Percentiles rank a stretch among this genome's conserved stretches.
Evolutionary conservation across 2,888 invertebrate genomes (phyloP).

Genomic region (Monopis laevigella): DNA sequence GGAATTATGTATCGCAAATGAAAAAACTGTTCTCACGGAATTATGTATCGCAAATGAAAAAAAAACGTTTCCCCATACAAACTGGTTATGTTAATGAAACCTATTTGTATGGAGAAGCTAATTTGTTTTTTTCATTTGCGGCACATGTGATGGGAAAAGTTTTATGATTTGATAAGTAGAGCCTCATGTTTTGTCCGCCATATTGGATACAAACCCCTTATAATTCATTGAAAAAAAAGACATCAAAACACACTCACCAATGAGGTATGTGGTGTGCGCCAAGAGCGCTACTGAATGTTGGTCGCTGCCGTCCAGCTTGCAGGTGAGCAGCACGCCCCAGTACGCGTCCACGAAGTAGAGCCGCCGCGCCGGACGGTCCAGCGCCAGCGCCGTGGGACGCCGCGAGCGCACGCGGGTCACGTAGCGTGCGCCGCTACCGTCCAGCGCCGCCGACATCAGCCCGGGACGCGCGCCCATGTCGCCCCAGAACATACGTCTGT

Average conservation of each 20-base stretch:
- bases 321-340: constrained; percentile 74
- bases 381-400: constrained; percentile 80
- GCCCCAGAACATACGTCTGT: constrained; percentile 78
- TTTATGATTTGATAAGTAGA: too few relatives aligned
- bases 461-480: constrained; percentile 71
- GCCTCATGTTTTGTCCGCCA: too few relatives aligned
- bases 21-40: too few relatives aligned
- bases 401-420: constrained; percentile 70
- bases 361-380: constrained; percentile 77
- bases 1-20: too few relatives aligned
- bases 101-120: too few relatives aligned
- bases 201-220: too few relatives aligned
- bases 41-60: too few relatives aligned
- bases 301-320: constrained; percentile 74
- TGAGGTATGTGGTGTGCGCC: constrained; percentile 12
- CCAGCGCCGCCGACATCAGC: constrained; percentile 72
- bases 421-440: constrained; percentile 64
- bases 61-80: too few relatives aligned
- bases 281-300: constrained; percentile 44
- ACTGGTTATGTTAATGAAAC: too few relatives aligned
- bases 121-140: too few relatives aligned
- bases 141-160: too few relatives aligned
- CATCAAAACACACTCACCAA: not conserved
- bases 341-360: constrained; percentile 90
- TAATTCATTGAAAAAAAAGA: too few relatives aligned